Evolutionary conservation across 2,888 invertebrate species (phyloP).

Genomic region (Drosophila demipolita): DNA sequence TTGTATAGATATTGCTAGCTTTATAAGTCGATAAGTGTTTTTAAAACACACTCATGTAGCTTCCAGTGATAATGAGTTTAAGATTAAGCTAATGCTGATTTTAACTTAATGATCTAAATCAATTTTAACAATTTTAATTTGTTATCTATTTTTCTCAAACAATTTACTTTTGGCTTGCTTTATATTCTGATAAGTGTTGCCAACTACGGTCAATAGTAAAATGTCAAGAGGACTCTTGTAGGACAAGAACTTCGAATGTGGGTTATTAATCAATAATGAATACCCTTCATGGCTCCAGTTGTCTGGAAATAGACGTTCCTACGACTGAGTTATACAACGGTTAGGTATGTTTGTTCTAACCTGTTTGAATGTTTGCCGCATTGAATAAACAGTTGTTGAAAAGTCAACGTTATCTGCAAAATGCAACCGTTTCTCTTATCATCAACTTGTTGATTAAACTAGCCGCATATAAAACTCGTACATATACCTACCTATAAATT

Average conservation of each 20-base stretch:
- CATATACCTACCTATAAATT: conserved; percentile 30
- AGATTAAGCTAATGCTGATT: neutral
- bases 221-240: neutral
- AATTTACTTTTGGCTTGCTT: neutral
- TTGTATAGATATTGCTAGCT: neutral
- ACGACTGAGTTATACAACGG: conserved; percentile 49
- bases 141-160: neutral
- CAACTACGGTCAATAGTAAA: neutral
- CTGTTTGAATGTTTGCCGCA: conserved; percentile 51
- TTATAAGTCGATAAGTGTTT: neutral
- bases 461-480: conserved; percentile 30
- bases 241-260: conserved; percentile 1
- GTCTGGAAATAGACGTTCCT: conserved; percentile 20
- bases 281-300: conserved; percentile 26
- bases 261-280: conserved; percentile 47
- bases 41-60: neutral
- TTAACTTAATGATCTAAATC: neutral
- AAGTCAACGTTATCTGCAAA: conserved; percentile 49
- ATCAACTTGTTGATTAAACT: conserved; percentile 59
- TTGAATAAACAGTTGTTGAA: conserved; percentile 48
- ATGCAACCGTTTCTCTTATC: conserved; percentile 59
- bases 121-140: neutral
- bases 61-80: neutral
- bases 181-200: neutral
- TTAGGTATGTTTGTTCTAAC: conserved; percentile 11